Evolutionary conservation across 30 jellyfish, hydroid and myxozoan species (phyloP), one percentile per base, ranked within the genome.

Genomic region (Pelagia noctiluca): DNA sequence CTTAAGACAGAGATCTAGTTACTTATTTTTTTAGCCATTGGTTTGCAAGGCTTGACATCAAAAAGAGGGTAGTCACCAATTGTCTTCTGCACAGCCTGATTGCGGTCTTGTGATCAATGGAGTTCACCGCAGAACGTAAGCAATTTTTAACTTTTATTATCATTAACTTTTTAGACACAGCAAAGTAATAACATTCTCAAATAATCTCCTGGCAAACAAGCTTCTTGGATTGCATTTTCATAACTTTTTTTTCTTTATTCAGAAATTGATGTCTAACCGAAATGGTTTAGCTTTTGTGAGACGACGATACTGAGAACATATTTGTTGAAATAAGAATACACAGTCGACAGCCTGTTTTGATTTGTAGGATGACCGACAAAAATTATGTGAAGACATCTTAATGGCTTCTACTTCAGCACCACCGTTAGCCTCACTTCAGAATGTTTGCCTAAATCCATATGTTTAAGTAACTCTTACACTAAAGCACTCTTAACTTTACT

Each of bases 401-500:
- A 50, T 73, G 33, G 48, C 60, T 24, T 42, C 71, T 12, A 22
- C 54, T 11, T 50, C 71, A 48, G 4, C 85, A 26, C 47, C 71
- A 42, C 71, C 73, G 32, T 50, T 38, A 24, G 50, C 85, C 30
- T 36, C 85, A 36, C 16, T 72, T n/a, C 72, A 72, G 30, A 1
- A 72, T 37, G 48, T 72, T 50, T 72, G 85, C 42, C 1, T 37
- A 36, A 37, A 72, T 50, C 46, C 85, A 72, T 23, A 50, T 72
- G 49, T 25, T 72, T 72, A 47, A 72, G 71, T 70, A 72, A 72
- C n/a, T n/a, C n/a, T n/a, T n/a, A n/a, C n/a, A n/a, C n/a, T n/a
- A n/a, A n/a, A n/a, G n/a, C n/a, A n/a, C n/a, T n/a, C n/a, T n/a
- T n/a, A n/a, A n/a, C n/a, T n/a, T n/a, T n/a, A n/a, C n/a, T n/a